Conservation (phyloP, 1,140 invertebrate species). For the Brachionus koreanus region DNA sequence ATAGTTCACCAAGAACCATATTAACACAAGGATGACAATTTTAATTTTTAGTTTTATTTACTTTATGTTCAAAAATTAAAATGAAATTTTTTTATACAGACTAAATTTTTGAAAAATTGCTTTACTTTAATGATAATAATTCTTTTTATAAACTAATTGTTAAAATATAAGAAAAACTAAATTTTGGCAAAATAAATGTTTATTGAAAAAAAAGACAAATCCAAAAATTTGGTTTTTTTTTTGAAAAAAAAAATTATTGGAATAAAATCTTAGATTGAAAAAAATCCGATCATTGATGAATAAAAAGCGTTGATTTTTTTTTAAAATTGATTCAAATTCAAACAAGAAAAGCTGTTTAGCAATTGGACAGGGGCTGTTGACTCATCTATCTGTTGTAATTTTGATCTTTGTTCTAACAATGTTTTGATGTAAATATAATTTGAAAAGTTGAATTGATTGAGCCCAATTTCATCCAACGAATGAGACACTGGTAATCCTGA, state of each 20-base stretch:
- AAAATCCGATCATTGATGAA: background rate
- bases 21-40: no score
- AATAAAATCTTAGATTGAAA: background rate
- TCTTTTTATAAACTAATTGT: background rate
- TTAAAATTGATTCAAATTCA: conserved; percentile 10
- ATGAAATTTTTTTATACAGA: no score
- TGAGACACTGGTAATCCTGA: background rate
- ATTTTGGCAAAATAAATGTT: background rate
- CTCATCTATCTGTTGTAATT: background rate
- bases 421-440: conserved; percentile 4
- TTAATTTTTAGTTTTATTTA: no score
- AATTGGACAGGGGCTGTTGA: background rate
- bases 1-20: no score
- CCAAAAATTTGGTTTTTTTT: no score
- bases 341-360: background rate
- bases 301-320: background rate
- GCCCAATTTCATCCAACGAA: background rate
- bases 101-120: no score
- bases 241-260: background rate
- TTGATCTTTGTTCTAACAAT: background rate
- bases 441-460: background rate
- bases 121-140: no score
- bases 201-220: background rate
- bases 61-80: no score
- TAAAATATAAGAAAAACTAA: background rate